phyloP scores from a whole-genome alignment of 2,888 invertebrate species.

The Lissonota sp. region DNA sequence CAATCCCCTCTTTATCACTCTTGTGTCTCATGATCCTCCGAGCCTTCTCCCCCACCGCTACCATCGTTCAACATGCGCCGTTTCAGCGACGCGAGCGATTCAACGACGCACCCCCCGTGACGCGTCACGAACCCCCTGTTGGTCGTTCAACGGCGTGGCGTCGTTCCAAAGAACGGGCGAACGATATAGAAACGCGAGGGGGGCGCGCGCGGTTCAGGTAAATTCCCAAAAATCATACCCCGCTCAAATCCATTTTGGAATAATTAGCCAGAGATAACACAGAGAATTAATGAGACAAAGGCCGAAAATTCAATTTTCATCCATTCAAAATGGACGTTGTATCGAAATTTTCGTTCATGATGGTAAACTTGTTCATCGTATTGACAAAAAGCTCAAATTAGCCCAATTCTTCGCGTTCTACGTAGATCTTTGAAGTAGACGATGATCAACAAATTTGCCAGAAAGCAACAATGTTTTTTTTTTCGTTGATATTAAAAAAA shows the following conservation, averaged over 20 bases:
- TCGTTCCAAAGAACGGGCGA: slow-evolving; percentile 29
- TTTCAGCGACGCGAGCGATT: slow-evolving; percentile 45
- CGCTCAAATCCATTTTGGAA: neutral
- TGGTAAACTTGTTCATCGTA: too few relatives aligned
- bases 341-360: too few relatives aligned
- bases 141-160: slow-evolving; percentile 42
- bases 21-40: slow-evolving; percentile 46
- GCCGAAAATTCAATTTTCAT: neutral
- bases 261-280: neutral
- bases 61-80: slow-evolving; percentile 53
- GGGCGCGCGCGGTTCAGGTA: neutral
- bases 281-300: neutral
- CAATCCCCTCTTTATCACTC: slow-evolving; percentile 26
- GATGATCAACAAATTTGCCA: too few relatives aligned
- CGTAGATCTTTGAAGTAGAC: too few relatives aligned
- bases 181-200: slow-evolving; percentile 7
- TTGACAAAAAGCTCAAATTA: too few relatives aligned
- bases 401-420: too few relatives aligned
- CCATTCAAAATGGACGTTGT: neutral
- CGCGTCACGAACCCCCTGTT: slow-evolving; percentile 9
- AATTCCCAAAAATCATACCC: too few relatives aligned
- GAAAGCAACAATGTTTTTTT: too few relatives aligned
- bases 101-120: slow-evolving; percentile 40
- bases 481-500: too few relatives aligned
- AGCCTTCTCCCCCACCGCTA: slow-evolving; percentile 53